Conservation (phyloP, 1,140 invertebrate genomes). For the Dreissena polymorpha region DNA sequence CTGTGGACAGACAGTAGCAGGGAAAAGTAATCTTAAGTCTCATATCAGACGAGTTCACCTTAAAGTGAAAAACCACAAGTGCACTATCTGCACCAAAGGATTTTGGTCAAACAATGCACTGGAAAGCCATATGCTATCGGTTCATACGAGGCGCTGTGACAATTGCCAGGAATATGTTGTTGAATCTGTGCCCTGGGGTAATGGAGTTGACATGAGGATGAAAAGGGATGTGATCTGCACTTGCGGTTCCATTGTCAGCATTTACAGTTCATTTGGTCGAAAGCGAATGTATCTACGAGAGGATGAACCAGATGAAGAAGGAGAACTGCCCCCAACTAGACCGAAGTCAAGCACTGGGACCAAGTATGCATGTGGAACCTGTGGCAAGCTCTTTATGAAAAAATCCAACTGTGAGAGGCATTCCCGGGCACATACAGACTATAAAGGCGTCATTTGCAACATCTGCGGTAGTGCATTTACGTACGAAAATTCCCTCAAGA, state of each 20-base stretch:
- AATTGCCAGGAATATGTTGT: constrained; percentile 52
- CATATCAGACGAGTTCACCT: constrained; percentile 47
- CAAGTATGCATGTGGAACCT: constrained; percentile 55
- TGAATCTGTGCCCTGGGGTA: constrained; percentile 43
- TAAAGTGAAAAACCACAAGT: constrained; percentile 38
- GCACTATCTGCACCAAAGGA: constrained; percentile 41
- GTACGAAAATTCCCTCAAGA: constrained; percentile 50
- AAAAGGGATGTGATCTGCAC: constrained; percentile 51
- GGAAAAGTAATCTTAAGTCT: constrained; percentile 52
- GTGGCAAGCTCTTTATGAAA: constrained; percentile 53
- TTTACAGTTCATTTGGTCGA: constrained; percentile 47
- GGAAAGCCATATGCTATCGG: constrained; percentile 51
- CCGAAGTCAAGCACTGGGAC: constrained; percentile 39
- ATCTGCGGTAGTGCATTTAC: constrained; percentile 38
- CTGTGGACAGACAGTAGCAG: constrained; percentile 28
- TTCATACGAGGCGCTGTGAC: constrained; percentile 49
- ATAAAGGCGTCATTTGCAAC: constrained; percentile 32
- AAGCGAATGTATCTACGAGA: constrained; percentile 36
- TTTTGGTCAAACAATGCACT: constrained; percentile 43
- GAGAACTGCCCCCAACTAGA: constrained; percentile 10
- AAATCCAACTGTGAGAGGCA: constrained; percentile 54
- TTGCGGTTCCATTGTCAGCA: constrained; percentile 49
- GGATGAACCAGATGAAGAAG: constrained; percentile 45
- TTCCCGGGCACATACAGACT: constrained; percentile 47
- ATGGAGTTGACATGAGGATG: constrained; percentile 47